These are phyloP conservation scores for Spea hammondii DNA, from an alignment of 2,797 vertebrate genomes.

Conservation along the genomic window DNA sequence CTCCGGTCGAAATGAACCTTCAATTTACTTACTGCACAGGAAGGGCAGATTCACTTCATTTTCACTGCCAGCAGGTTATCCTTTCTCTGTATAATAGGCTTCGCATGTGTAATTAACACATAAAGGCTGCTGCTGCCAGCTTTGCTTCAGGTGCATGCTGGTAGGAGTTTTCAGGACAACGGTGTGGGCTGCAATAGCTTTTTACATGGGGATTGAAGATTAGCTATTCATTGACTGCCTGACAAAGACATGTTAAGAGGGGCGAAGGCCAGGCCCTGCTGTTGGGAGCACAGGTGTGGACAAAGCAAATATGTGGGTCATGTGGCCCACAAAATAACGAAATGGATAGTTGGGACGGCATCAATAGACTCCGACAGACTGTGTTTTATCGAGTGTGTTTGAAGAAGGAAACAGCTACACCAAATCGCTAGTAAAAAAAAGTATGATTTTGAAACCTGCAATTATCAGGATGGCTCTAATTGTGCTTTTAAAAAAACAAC, in stretches of 20 bases:
- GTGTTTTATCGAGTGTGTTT: neutral
- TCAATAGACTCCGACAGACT: constrained; percentile 48
- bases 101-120: constrained; percentile 94
- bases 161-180: constrained; percentile 65
- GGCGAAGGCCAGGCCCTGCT: constrained; percentile 51
- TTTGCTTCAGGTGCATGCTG: constrained; percentile 73
- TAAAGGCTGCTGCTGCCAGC: constrained; percentile 70
- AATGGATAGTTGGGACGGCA: constrained; percentile 46
- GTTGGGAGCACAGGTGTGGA: constrained; percentile 61
- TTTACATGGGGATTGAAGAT: constrained; percentile 58
- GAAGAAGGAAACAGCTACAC: constrained; percentile 60
- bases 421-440: constrained; percentile 57
- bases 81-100: constrained; percentile 89
- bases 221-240: constrained; percentile 60
- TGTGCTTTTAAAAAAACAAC: constrained; percentile 73
- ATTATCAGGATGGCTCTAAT: constrained; percentile 80
- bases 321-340: constrained; percentile 45
- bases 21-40: constrained; percentile 71
- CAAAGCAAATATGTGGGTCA: constrained; percentile 58
- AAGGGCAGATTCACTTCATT: constrained; percentile 81
- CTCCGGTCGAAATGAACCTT: constrained; percentile 74
- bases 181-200: constrained; percentile 58
- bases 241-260: constrained; percentile 65
- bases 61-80: constrained; percentile 90
- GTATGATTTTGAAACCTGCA: constrained; percentile 67